Conservation (phyloP, 35 echinoderm and acorn worm genomes). For the Heliocidaris erythrogramma region DNA sequence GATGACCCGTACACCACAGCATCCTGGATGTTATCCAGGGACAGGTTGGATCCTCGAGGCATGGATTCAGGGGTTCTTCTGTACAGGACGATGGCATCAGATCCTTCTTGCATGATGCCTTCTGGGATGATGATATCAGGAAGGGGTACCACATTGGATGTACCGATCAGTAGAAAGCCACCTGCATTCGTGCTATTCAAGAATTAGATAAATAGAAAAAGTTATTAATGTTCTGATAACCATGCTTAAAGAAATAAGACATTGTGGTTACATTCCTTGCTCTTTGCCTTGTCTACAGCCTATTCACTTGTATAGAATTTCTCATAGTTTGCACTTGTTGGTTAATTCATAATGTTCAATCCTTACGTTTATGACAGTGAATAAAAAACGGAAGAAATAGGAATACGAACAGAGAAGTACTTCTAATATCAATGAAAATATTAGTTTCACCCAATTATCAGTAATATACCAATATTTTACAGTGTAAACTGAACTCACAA, state of each 20-base stretch:
- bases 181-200: constrained; percentile 67
- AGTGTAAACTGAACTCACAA: background rate
- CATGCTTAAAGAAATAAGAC: too few species aligned
- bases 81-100: constrained; percentile 81
- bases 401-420: too few species aligned
- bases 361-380: too few species aligned
- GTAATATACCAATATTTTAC: background rate
- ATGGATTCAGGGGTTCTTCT: constrained; percentile 24
- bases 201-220: background rate
- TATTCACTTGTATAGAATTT: too few species aligned
- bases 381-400: too few species aligned
- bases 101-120: constrained; percentile 66
- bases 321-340: too few species aligned
- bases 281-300: too few species aligned
- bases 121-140: constrained; percentile 64
- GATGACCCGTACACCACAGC: constrained; percentile 57
- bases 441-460: background rate
- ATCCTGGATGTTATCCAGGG: constrained; percentile 54
- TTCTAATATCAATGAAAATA: too few species aligned
- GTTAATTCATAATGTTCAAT: too few species aligned
- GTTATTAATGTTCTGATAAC: background rate
- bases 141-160: constrained; percentile 32
- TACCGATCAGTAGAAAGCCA: constrained; percentile 86
- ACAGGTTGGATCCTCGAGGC: background rate
- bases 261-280: too few species aligned